Percentiles rank a stretch among this genome's conserved stretches.
Evolutionary conservation across 2,888 invertebrate species (phyloP).

Genomic region (Reticulitermes lucifugus): DNA sequence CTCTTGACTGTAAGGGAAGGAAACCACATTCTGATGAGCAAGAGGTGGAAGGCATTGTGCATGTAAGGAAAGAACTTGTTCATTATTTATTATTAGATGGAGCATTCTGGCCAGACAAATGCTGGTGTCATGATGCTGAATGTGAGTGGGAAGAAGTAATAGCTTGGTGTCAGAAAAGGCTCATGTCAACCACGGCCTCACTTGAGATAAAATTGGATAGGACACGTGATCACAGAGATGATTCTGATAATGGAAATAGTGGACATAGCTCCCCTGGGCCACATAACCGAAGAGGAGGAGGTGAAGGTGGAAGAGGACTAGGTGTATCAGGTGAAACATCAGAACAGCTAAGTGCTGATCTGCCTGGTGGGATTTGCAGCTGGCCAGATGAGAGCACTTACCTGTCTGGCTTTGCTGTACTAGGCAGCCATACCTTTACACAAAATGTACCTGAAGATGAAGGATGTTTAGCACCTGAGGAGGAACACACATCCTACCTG

Average conservation of each 20-base stretch:
- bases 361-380: conserved; percentile 84
- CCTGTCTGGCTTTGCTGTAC: conserved; percentile 61
- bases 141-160: conserved; percentile 69
- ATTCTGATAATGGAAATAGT: conserved; percentile 50
- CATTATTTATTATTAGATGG: conserved; percentile 42
- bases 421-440: not conserved
- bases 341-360: conserved; percentile 76
- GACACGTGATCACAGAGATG: conserved; percentile 64
- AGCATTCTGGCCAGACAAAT: conserved; percentile 53
- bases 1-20: not conserved
- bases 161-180: conserved; percentile 65
- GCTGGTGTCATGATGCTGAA: conserved; percentile 62
- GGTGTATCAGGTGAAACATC: conserved; percentile 42
- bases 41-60: conserved; percentile 45
- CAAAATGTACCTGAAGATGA: conserved; percentile 21
- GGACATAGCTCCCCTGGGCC: conserved; percentile 50
- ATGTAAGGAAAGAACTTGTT: conserved; percentile 42
- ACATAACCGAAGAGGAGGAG: conserved; percentile 40
- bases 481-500: conserved; percentile 54
- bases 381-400: conserved; percentile 87
- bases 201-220: conserved; percentile 64
- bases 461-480: conserved; percentile 43
- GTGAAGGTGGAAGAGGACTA: conserved; percentile 38
- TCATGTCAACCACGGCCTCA: conserved; percentile 53
- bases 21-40: conserved; percentile 48